Evolutionary conservation across 2,113 vertebrate species (phyloP).

Genomic region (Andinoacara biseriatus): DNA sequence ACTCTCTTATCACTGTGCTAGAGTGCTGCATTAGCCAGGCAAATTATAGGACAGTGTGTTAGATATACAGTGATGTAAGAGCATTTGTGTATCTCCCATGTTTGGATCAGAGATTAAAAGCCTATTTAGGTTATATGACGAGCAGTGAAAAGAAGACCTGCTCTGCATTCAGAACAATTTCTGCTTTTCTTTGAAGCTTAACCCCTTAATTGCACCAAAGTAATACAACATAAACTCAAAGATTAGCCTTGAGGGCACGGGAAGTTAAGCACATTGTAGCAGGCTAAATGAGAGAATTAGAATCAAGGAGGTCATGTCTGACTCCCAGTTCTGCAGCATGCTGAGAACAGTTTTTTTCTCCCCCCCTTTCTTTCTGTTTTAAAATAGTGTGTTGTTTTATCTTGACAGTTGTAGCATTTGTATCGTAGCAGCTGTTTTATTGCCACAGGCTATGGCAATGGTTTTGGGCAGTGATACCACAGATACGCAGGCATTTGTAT

Average conservation of each 20-base stretch:
- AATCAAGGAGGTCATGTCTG: not conserved
- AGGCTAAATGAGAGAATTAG: constrained; percentile 19
- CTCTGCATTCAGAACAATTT: constrained; percentile 49
- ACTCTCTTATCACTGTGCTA: constrained; percentile 78
- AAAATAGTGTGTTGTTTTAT: constrained; percentile 41
- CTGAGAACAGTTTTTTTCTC: not conserved
- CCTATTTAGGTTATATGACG: constrained; percentile 54
- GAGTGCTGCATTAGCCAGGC: constrained; percentile 71
- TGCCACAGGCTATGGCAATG: constrained; percentile 59
- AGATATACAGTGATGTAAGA: constrained; percentile 62
- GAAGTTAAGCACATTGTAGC: constrained; percentile 29
- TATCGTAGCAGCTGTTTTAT: constrained; percentile 55
- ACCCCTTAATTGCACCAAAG: constrained; percentile 49
- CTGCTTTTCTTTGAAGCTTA: constrained; percentile 58
- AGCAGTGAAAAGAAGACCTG: constrained; percentile 33
- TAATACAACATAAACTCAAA: constrained; percentile 24
- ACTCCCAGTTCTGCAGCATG: not conserved
- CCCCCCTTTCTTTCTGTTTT: not conserved
- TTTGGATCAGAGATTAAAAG: constrained; percentile 71
- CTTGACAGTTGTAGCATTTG: constrained; percentile 1
- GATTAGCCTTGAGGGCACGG: constrained; percentile 44
- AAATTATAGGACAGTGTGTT: constrained; percentile 72
- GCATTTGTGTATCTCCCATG: constrained; percentile 57
- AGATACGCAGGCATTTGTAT: constrained; percentile 72
- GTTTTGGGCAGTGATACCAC: constrained; percentile 61